A percentile compares a stretch with the other conserved stretches of the same genome.
Evolutionary conservation across 1,140 invertebrate species (phyloP).

Genomic region (Neodiprion virginianus): DNA sequence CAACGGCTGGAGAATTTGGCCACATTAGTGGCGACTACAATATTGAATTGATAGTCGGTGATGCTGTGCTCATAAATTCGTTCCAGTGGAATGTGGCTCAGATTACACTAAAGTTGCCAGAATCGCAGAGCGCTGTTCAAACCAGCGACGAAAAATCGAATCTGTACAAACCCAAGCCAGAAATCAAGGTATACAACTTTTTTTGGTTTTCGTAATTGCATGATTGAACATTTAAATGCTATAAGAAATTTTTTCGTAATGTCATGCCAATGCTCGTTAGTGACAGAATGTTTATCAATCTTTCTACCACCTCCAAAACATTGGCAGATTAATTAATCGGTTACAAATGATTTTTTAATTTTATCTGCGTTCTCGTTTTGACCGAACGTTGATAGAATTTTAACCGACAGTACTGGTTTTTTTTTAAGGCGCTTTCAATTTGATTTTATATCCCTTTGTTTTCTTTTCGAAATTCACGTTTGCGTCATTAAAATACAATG

Average conservation of each 20-base stretch:
- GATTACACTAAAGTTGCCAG: conserved; percentile 77
- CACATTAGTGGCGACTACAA: conserved; percentile 81
- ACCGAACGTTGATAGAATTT: background rate
- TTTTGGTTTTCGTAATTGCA: background rate
- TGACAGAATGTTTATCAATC: conserved; percentile 37
- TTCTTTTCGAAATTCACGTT: conserved; percentile 13
- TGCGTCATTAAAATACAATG: too few species aligned
- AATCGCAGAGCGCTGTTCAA: conserved; percentile 38
- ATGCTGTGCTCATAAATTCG: conserved; percentile 88
- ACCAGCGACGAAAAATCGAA: conserved; percentile 46
- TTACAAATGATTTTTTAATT: background rate
- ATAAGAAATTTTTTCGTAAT: too few species aligned
- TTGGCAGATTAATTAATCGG: conserved; percentile 48
- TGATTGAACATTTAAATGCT: too few species aligned
- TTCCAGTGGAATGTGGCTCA: conserved; percentile 85
- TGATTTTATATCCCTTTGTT: background rate
- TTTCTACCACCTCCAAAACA: conserved; percentile 52
- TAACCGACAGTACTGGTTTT: background rate
- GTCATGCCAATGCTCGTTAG: conserved; percentile 54
- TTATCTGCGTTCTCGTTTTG: background rate
- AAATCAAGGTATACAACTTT: conserved; percentile 73
- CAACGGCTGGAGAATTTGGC: conserved; percentile 82
- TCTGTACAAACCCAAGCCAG: conserved; percentile 71
- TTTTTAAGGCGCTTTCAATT: background rate
- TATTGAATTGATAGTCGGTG: conserved; percentile 88